Conservation (phyloP, 2,888 invertebrate genomes). For the Phortica magna region DNA sequence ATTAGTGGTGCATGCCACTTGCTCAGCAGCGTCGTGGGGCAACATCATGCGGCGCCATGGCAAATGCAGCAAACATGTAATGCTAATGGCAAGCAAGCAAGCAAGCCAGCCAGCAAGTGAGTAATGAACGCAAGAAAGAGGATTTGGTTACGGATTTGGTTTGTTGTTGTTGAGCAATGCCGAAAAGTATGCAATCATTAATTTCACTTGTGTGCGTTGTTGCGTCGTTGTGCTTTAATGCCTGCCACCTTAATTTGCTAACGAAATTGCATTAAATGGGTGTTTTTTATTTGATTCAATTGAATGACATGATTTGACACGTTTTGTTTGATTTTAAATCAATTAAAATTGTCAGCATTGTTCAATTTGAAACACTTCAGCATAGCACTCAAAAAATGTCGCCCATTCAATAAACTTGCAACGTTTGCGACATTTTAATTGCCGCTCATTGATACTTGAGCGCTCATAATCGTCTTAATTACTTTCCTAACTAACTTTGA, state of each 20-base stretch:
- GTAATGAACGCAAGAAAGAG: too few species aligned
- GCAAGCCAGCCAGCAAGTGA: not conserved
- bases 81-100: not conserved
- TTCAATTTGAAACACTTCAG: too few species aligned
- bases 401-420: constrained; percentile 50
- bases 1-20: not conserved
- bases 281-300: too few species aligned
- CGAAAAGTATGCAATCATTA: constrained; percentile 42
- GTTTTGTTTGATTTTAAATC: too few species aligned
- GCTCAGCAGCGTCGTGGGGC: not conserved
- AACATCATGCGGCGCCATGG: too few species aligned
- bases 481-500: constrained; percentile 68
- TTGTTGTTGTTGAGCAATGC: not conserved
- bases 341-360: too few species aligned
- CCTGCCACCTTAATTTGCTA: too few species aligned
- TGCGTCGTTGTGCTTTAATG: too few species aligned
- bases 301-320: too few species aligned
- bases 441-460: constrained; percentile 68
- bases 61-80: not conserved
- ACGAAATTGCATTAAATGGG: too few species aligned
- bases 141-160: not conserved
- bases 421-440: constrained; percentile 54
- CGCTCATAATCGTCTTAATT: constrained; percentile 70
- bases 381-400: constrained; percentile 41
- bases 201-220: constrained; percentile 28